These are phyloP conservation scores for Saguinus imperator DNA, from an alignment of 2,113 vertebrate genomes.

Conservation along the genomic window DNA sequence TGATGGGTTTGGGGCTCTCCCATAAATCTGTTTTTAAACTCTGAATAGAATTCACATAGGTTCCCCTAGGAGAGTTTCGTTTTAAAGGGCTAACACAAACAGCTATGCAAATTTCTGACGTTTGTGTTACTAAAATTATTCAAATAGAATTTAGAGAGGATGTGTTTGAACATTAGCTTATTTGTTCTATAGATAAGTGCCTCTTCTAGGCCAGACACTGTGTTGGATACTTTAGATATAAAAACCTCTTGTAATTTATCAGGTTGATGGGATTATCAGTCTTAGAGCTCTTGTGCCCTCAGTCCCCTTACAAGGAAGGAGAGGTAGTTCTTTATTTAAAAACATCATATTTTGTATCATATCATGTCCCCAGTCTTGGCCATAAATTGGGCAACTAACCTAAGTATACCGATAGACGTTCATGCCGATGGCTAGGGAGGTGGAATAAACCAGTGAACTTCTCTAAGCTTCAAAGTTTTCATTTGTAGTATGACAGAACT, in stretches of 20 bases:
- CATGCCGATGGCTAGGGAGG: background rate
- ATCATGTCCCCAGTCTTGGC: background rate
- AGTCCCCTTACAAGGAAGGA: background rate
- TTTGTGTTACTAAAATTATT: constrained; percentile 1
- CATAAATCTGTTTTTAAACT: constrained; percentile 52
- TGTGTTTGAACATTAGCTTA: background rate
- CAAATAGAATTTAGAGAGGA: constrained; percentile 13
- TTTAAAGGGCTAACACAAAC: constrained; percentile 51
- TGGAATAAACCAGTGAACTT: background rate
- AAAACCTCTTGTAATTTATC: constrained; percentile 24
- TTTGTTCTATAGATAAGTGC: background rate
- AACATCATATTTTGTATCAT: background rate
- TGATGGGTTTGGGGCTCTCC: constrained; percentile 27
- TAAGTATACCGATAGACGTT: background rate
- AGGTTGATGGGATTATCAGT: background rate
- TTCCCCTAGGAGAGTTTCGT: constrained; percentile 30
- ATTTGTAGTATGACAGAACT: background rate
- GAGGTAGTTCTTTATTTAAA: background rate
- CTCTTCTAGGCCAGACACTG: background rate
- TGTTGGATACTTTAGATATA: background rate
- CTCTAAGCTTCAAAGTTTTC: background rate
- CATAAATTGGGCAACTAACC: background rate
- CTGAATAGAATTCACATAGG: constrained; percentile 28
- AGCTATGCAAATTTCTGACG: constrained; percentile 14
- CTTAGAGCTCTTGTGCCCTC: background rate